Base-by-base conservation (phyloP, 1,140 invertebrate species). In the Aphaenogaster ashmeadi region DNA sequence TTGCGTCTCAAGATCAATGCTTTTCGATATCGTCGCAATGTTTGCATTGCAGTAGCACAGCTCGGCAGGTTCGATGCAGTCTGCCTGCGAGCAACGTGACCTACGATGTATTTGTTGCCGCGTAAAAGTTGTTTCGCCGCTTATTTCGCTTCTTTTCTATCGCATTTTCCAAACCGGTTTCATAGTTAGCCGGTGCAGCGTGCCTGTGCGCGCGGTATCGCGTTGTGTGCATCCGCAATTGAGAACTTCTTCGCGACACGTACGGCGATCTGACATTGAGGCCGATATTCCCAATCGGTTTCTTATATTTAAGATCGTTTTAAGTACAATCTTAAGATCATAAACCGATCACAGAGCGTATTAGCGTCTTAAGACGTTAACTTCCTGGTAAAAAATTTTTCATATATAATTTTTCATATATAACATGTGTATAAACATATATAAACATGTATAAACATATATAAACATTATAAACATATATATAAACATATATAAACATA, bases 101-200 rank as follows among this genome's bases (percentile, higher is more conserved):
- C 44, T 52, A 38, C 50, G 13, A 41, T 56, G 38, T 69, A 81
- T 33, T 33, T 64, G 44, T 33, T 52, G 33, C 18, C 0, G 15
- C 27, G 81, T 77, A 85, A 85, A 75, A 85, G 81, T 62, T 85
- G 71, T 66, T 66, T 66, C 44, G n/a, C 60, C 7, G 62, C 74
- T 38, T 58, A 15, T 44, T 27, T 44, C 27, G 36, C 15, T 67
- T 67, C 75, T 78, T 79, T 86, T 66, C 72, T 15, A 85, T 85
- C 71, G 72, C 33, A 0, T 75, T 85, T 85, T 54, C 33, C 27
- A 86, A 86, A 86, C 84, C 72, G 60, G 72, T 78, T 78, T 78
- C 38, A 58, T 13, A 64, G 62, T n/a, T 4, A 41, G 21, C 2
- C 38, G 0, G 6, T 50, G 5, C n/a, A 2, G n/a, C 36, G 18